These are phyloP conservation scores for Rhincodon typus DNA, from an alignment of 2,797 vertebrate genomes.

Conservation along the genomic window DNA sequence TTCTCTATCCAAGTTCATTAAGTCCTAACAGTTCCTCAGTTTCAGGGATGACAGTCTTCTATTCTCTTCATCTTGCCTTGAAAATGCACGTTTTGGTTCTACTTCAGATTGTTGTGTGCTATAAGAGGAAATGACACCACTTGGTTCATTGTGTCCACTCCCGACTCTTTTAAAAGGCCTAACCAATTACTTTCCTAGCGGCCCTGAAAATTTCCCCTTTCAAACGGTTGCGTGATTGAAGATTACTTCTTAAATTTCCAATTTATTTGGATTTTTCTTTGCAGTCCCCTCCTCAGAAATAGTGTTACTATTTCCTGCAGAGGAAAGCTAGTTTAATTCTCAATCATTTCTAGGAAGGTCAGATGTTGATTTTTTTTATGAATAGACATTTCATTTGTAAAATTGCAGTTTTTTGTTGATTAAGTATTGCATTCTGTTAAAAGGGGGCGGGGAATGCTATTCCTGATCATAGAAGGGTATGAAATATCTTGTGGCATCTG, in stretches of 20 bases:
- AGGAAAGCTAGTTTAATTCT: background rate
- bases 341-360: background rate
- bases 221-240: background rate
- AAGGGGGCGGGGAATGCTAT: background rate
- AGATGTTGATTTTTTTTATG: background rate
- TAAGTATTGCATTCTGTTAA: too few relatives aligned
- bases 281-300: background rate
- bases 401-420: too few relatives aligned
- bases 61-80: background rate
- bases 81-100: background rate
- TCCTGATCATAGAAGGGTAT: background rate
- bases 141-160: background rate
- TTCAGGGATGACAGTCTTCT: background rate
- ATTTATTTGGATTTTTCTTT: background rate
- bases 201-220: background rate
- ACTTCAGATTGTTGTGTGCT: background rate
- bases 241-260: background rate
- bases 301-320: background rate
- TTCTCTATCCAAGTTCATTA: background rate
- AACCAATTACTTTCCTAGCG: too few relatives aligned
- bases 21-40: background rate
- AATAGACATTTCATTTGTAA: too few relatives aligned
- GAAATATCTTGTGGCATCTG: background rate
- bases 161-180: background rate
- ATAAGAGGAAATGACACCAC: background rate